Evolutionary conservation across 1,140 invertebrate species (phyloP), one percentile per base, ranked within the genome.

Genomic region (Anastrepha ludens): DNA sequence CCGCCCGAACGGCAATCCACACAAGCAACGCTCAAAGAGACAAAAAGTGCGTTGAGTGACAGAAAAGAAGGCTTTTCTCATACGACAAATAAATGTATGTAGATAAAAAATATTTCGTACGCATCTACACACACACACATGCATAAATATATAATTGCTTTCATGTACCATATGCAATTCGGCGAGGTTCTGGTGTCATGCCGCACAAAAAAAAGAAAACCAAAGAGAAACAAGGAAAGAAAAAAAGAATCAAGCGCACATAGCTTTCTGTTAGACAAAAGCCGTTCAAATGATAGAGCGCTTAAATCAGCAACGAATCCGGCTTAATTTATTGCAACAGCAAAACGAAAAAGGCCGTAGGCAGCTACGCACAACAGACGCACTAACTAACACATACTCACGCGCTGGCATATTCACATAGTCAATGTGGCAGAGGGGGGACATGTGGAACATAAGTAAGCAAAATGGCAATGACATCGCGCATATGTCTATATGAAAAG

Each of bases 261-360:
- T 55, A 55, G 50, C 15, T n/a, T 47, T 47, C 15, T 62, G 60
- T 44, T 13, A 15, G 67, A 74, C 41, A 47, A 47, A 17, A 47
- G 67, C 67, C 7, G 11, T 13, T 13, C 44, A 47, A 74, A 50
- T 74, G 41, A 74, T 74, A 17, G 41, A 8, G 4, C 29, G 5
- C 44, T 44, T 74, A 47, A 74, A 47, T 74, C 44, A 74, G 7
- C 70, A 74, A 74, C 11, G 41, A 74, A 74, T 47, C 17, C 70
- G 29, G 17, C 11, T 74, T 74, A 74, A 50, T 74, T 74, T 74
- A 74, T 74, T 74, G 47, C 70, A 13, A 39, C 3, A 67, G 70
- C 44, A 44, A 4, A 62, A 62, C 29, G 29, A 47, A 74, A 74
- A 50, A n/a, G 44, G 17, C 13, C 13, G 44, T 7, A 74, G 44